Percentiles rank a stretch among this genome's conserved stretches.
Conservation (phyloP, 2,888 invertebrate species). For the Melinopterus prodromus region DNA sequence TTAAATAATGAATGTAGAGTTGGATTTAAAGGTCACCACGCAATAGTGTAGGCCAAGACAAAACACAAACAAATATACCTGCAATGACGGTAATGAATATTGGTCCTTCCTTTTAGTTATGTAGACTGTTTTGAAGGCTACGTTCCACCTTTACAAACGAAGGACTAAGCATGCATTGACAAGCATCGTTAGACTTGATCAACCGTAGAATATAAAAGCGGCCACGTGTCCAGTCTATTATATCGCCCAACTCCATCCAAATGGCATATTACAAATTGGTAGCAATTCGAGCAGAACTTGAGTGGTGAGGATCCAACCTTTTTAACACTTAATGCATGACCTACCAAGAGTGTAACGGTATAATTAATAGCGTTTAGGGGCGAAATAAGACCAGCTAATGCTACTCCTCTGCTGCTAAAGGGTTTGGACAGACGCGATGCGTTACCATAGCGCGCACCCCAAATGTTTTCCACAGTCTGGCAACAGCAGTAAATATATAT, state of each 20-base stretch:
- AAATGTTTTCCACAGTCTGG: background rate
- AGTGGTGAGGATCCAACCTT: conserved; percentile 4
- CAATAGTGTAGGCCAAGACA: too few relatives aligned
- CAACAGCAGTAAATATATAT: background rate
- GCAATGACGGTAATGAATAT: too few relatives aligned
- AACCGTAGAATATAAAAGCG: background rate
- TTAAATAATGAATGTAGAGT: too few relatives aligned
- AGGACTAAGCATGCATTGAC: background rate
- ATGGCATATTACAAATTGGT: background rate
- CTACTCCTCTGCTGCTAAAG: background rate
- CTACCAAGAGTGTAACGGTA: conserved; percentile 20
- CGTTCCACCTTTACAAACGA: too few relatives aligned
- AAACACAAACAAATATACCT: too few relatives aligned
- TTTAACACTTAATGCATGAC: background rate
- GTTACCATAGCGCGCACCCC: background rate
- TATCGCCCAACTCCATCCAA: background rate
- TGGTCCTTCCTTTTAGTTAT: too few relatives aligned
- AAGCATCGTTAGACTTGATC: background rate
- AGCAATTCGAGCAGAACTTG: background rate
- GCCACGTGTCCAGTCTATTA: background rate
- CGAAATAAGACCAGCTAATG: background rate
- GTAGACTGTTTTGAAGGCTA: too few relatives aligned
- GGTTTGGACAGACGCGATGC: background rate
- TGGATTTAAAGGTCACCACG: too few relatives aligned
- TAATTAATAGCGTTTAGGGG: conserved; percentile 31